phyloP scores from a whole-genome alignment of 1,140 invertebrate species.

The Pseudachorutes palmiensis region DNA sequence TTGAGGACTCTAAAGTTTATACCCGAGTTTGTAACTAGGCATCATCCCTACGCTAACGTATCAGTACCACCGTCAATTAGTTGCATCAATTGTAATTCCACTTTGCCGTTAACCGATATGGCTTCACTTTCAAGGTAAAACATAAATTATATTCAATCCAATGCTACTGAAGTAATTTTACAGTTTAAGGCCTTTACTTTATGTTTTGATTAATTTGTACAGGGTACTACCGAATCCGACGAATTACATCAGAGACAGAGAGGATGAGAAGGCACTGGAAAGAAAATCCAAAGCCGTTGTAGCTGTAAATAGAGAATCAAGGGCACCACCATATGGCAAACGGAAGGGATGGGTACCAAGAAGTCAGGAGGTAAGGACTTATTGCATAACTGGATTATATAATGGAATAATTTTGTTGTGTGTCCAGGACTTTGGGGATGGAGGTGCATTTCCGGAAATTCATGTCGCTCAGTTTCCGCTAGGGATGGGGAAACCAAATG shows the following conservation, averaged over 20 bases:
- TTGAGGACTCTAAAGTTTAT: too few relatives aligned
- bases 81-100: neutral
- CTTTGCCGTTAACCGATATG: neutral
- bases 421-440: slow-evolving; percentile 74
- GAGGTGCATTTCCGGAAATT: slow-evolving; percentile 97
- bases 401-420: slow-evolving; percentile 13
- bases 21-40: too few relatives aligned
- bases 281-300: slow-evolving; percentile 58
- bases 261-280: slow-evolving; percentile 62
- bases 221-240: slow-evolving; percentile 74
- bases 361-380: slow-evolving; percentile 61
- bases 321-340: slow-evolving; percentile 93
- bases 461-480: slow-evolving; percentile 94
- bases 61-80: too few relatives aligned
- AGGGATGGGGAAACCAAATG: slow-evolving; percentile 58
- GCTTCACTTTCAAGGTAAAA: slow-evolving; percentile 4
- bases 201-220: slow-evolving; percentile 27
- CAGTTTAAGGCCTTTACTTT: slow-evolving; percentile 1
- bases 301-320: slow-evolving; percentile 58
- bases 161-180: neutral
- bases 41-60: too few relatives aligned
- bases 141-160: neutral
- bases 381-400: neutral
- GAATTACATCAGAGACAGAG: slow-evolving; percentile 75
- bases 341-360: slow-evolving; percentile 90